Evolutionary conservation across 2,888 invertebrate genomes (phyloP).

Genomic region (Sarcophaga rosellei): DNA sequence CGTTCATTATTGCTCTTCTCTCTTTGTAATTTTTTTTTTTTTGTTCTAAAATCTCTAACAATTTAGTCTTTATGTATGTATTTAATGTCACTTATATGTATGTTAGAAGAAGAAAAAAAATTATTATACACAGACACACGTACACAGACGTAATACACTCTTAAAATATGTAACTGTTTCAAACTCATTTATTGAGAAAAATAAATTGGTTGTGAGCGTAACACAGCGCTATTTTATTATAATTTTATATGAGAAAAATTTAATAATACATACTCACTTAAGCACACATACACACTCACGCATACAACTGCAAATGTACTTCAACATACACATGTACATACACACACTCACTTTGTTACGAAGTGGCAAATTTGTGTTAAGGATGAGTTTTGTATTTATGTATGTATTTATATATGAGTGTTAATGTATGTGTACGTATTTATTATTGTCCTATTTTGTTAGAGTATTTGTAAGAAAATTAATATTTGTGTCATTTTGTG

Average conservation of each 20-base stretch:
- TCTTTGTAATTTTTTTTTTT: neutral
- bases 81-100: constrained; percentile 33
- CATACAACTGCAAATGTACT: neutral
- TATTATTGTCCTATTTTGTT: constrained; percentile 9
- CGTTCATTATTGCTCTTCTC: neutral
- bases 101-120: neutral
- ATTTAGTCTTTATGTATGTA: constrained; percentile 48
- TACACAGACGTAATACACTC: neutral
- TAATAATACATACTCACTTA: neutral
- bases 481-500: constrained; percentile 64
- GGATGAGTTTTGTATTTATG: neutral
- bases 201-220: constrained; percentile 6
- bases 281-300: neutral
- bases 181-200: constrained; percentile 10
- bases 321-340: neutral
- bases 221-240: constrained; percentile 17
- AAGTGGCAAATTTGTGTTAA: constrained; percentile 10
- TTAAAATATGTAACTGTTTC: neutral
- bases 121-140: neutral
- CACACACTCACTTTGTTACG: neutral
- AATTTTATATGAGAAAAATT: constrained; percentile 13
- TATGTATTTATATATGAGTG: neutral
- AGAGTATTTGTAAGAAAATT: constrained; percentile 52
- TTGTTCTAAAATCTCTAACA: constrained; percentile 46
- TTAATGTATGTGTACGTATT: neutral